Evolutionary conservation across 1,140 invertebrate species (phyloP).

Genomic region (Lordiphosa collinella): DNA sequence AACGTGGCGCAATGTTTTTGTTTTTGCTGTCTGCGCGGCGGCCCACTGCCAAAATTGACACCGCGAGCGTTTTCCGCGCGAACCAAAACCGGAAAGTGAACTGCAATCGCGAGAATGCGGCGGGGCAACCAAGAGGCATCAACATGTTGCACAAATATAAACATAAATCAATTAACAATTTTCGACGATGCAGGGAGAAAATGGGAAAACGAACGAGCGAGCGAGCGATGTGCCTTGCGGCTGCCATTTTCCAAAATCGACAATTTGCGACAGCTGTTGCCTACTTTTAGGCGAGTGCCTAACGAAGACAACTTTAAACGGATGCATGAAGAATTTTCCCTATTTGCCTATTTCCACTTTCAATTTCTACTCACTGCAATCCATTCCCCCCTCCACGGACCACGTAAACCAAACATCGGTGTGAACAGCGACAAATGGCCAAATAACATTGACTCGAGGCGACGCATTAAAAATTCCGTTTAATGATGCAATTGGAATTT

Average conservation of each 20-base stretch:
- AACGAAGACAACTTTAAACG: too few species aligned
- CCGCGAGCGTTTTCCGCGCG: slow-evolving; percentile 60
- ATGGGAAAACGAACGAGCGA: slow-evolving; percentile 7
- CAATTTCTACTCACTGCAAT: too few species aligned
- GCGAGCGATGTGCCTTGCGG: slow-evolving; percentile 31
- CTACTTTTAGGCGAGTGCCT: too few species aligned
- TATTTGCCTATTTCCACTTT: too few species aligned
- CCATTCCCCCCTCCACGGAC: too few species aligned
- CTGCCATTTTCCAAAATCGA: slow-evolving; percentile 46
- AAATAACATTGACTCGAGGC: neutral
- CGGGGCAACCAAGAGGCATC: slow-evolving; percentile 24
- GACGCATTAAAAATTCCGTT: slow-evolving; percentile 73
- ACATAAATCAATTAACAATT: slow-evolving; percentile 78
- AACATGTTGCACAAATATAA: slow-evolving; percentile 78
- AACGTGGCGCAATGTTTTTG: slow-evolving; percentile 62
- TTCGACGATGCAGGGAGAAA: slow-evolving; percentile 14
- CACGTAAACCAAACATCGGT: neutral
- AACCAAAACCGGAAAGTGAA: slow-evolving; percentile 14
- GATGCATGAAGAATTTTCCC: too few species aligned
- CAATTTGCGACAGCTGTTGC: slow-evolving; percentile 46
- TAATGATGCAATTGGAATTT: slow-evolving; percentile 79
- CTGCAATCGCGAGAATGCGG: slow-evolving; percentile 14
- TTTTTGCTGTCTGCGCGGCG: slow-evolving; percentile 55
- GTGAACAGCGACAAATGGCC: slow-evolving; percentile 8
- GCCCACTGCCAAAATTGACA: slow-evolving; percentile 34